Base-by-base conservation (phyloP, 2,113 vertebrate species). In the Monopterus albus region DNA sequence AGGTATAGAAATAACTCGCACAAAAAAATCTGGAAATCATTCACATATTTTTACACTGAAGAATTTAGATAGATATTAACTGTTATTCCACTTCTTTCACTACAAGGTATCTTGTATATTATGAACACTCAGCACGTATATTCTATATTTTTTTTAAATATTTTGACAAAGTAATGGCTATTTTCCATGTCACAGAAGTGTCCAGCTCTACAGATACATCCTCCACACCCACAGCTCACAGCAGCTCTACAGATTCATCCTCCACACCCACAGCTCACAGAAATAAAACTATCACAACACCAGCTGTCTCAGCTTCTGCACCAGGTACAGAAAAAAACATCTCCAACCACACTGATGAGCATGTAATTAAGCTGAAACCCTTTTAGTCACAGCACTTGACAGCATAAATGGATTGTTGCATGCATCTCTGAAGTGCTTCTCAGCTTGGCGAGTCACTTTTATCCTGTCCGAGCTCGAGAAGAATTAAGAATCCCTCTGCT, bases 1-100 rank as follows among this genome's bases (percentile, higher is more conserved):
- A 87, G 87, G 84, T 89, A 83, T 20, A 57, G 2, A 49, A 43
- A 55, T 1, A 5, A 23, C 42, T 25, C 9, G 21, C 6, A 26
- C 9, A 31, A 5, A 39, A 3, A 50, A 29, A 33, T 23, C 1
- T 12, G 14, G 21, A 33, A 23, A 56, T n/a, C 8, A 47, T 31
- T 31, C 29, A 31, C 5, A 6, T 7, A 31, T 31, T 31, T 7
- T 31, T 5, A 31, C 29, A 6, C 29, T 31, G n/a, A n/a, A n/a
- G n/a, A n/a, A n/a, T n/a, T n/a, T n/a, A n/a, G n/a, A n/a, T n/a
- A n/a, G n/a, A n/a, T n/a, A n/a, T n/a, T n/a, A n/a, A n/a, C n/a
- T n/a, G n/a, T n/a, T n/a, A n/a, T n/a, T n/a, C n/a, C n/a, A 7
- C 6, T 7, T 9, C 3, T 6, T 7, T 31, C 15, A 13, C 4